Conservation (phyloP, 2,888 invertebrate genomes). For the Drosophila kuntzei region DNA sequence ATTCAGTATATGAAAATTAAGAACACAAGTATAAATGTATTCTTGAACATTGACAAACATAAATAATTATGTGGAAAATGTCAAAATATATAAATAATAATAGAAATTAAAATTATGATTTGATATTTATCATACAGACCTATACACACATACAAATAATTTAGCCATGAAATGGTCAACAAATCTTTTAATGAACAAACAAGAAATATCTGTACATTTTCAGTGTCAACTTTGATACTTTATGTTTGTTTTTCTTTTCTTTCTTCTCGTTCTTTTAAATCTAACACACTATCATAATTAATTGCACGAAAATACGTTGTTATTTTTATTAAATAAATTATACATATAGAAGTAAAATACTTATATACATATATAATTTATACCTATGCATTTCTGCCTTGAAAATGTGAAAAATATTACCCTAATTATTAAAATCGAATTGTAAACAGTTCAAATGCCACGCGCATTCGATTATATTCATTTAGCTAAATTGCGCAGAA, state of each 20-base stretch:
- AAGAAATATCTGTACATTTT: constrained; percentile 60
- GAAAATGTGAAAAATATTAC: constrained; percentile 30
- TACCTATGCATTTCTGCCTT: constrained; percentile 1
- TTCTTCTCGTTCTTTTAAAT: constrained; percentile 7
- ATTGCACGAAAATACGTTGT: constrained; percentile 11
- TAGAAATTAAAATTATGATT: constrained; percentile 27
- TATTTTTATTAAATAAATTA: constrained; percentile 10
- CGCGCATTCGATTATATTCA: constrained; percentile 23
- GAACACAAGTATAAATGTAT: background rate
- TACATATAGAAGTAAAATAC: constrained; percentile 1
- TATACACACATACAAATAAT: constrained; percentile 9
- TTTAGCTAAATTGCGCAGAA: constrained; percentile 6
- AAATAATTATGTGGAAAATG: constrained; percentile 21
- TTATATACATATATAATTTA: background rate
- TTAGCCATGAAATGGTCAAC: constrained; percentile 33
- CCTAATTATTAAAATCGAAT: constrained; percentile 12
- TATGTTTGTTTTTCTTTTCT: constrained; percentile 52
- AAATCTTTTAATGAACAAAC: constrained; percentile 68
- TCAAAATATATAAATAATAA: constrained; percentile 7
- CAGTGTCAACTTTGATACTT: constrained; percentile 70
- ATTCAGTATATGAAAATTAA: background rate
- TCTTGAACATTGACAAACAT: constrained; percentile 9
- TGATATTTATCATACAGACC: constrained; percentile 41
- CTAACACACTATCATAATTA: constrained; percentile 19
- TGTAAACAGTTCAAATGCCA: constrained; percentile 46